phyloP scores from a whole-genome alignment of 2,888 invertebrate species.

The Cistogaster globosa region DNA sequence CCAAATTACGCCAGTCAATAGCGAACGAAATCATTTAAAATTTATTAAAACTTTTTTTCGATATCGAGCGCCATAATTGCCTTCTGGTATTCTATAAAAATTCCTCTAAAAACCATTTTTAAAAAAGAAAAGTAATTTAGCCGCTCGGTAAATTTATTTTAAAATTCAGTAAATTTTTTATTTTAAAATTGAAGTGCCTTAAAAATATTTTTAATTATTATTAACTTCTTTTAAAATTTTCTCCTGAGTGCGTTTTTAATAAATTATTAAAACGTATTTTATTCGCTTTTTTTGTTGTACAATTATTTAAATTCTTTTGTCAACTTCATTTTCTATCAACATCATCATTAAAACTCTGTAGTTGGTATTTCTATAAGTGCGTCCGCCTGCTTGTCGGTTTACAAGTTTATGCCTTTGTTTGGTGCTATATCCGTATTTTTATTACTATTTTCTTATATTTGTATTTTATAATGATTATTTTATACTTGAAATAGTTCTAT shows the following conservation, averaged over 20 bases:
- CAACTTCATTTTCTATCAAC: constrained; percentile 26
- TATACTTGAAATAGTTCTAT: constrained; percentile 44
- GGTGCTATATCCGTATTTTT: constrained; percentile 65
- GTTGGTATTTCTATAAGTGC: not conserved
- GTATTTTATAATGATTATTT: constrained; percentile 44
- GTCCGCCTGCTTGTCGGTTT: constrained; percentile 4
- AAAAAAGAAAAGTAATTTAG: too few species aligned
- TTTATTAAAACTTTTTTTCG: too few species aligned
- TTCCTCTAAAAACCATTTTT: too few species aligned
- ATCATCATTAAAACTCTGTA: constrained; percentile 14
- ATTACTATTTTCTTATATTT: constrained; percentile 16
- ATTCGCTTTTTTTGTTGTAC: constrained; percentile 12
- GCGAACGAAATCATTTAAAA: too few species aligned
- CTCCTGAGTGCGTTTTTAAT: not conserved
- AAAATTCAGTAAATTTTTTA: not conserved
- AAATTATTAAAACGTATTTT: constrained; percentile 8
- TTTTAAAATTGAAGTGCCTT: not conserved
- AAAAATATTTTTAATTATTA: not conserved
- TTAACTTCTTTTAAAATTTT: not conserved
- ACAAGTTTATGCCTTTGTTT: constrained; percentile 27
- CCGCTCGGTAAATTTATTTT: too few species aligned
- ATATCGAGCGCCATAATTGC: too few species aligned
- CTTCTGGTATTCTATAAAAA: too few species aligned
- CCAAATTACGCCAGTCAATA: too few species aligned
- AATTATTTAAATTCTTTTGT: constrained; percentile 22